Evolutionary conservation across 1,140 invertebrate genomes (phyloP), one percentile per base, ranked within the genome.

Genomic region (Caenorhabditis latens): DNA sequence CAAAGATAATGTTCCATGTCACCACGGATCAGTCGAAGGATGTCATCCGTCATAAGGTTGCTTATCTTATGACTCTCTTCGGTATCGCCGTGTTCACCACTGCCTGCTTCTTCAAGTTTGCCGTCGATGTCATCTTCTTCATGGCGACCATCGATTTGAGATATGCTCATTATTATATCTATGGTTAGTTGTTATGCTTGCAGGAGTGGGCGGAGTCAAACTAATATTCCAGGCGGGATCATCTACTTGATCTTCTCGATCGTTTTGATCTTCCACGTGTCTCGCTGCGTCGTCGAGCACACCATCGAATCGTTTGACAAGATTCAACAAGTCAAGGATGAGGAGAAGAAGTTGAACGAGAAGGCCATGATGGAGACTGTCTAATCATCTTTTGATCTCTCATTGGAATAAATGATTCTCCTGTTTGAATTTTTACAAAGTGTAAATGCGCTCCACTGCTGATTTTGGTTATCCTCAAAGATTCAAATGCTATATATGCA

Each of bases 121-220:
- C 63, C 21, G 63, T 65, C 9, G 63, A 65, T 16, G 32, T 65
- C 32, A 24, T 65, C 9, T 65, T 65, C 32, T 65, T 65, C 63
- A 65, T 65, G 24, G 63, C 63, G 9, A 65, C 63, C 9, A 9
- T 65, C 11, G 63, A 65, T 42, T 32, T 40, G 63, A 21, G 32
- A 42, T 65, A 65, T 40, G 63, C 63, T 65, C 32, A 65, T 16
- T 65, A 65, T 65, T 65, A 65, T 16, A 65, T 65, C 16, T 65
- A 65, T 40, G 63, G 63, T 65, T 9, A n/a, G 63, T n/a, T 40
- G 21, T 65, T 32, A 32, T 40, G n/a, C 7, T 4, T 32, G n/a
- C n/a, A 16, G 3, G n/a, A 65, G 8, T 40, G 7, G 9, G 9
- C 8, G 7, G 24, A 13, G 11, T 40, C 32, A 1, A 32, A 32